Evolutionary conservation across 1,140 invertebrate species (phyloP).

Genomic region (Rhynchophorus ferrugineus): DNA sequence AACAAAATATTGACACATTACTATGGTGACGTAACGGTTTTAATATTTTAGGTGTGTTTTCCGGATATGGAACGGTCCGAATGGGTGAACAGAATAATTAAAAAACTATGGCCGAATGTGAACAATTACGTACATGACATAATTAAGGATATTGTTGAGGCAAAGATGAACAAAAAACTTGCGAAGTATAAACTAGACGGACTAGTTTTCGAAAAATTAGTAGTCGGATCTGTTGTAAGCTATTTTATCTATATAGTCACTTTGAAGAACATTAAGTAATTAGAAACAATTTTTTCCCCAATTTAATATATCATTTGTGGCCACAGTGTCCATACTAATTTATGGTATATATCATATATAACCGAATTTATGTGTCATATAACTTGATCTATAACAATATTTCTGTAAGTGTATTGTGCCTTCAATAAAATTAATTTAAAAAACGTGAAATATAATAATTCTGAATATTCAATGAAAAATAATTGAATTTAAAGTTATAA

Average conservation of each 20-base stretch:
- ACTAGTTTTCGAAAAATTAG: constrained; percentile 24
- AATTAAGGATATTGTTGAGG: constrained; percentile 16
- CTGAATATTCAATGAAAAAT: too few species aligned
- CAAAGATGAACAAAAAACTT: constrained; percentile 15
- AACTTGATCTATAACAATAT: too few species aligned
- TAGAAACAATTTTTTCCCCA: background rate
- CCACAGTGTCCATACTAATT: background rate
- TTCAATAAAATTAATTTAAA: too few species aligned
- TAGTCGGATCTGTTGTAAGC: constrained; percentile 24
- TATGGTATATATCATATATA: too few species aligned
- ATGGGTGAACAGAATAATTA: constrained; percentile 29
- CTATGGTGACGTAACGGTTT: too few species aligned
- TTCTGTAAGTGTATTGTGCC: too few species aligned
- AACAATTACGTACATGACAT: constrained; percentile 24
- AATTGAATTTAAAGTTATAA: too few species aligned
- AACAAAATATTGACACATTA: too few species aligned
- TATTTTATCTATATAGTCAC: background rate
- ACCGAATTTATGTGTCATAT: too few species aligned
- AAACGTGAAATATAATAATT: too few species aligned
- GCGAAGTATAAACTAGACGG: constrained; percentile 21
- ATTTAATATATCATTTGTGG: background rate
- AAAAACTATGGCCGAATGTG: constrained; percentile 25
- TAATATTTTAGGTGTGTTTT: constrained; percentile 24
- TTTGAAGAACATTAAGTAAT: too few species aligned
- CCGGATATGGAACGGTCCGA: constrained; percentile 28